Evolutionary conservation across 1,140 invertebrate species (phyloP).

Genomic region (Meloidogyne floridensis): DNA sequence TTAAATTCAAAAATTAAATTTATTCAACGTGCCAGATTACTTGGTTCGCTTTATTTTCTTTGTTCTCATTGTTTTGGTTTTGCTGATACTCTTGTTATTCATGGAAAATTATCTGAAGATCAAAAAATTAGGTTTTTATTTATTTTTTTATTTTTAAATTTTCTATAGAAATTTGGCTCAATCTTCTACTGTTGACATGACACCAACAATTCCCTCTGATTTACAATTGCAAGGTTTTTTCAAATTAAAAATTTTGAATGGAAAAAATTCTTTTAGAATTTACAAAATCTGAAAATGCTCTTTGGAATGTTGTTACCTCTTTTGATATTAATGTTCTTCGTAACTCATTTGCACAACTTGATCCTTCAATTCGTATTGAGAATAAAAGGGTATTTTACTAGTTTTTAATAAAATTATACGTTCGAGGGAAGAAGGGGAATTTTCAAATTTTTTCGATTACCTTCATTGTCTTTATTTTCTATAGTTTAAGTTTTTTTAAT

Average conservation of each 20-base stretch:
- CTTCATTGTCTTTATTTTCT: too few species aligned
- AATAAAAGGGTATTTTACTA: constrained; percentile 17
- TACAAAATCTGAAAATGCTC: constrained; percentile 17
- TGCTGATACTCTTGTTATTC: constrained; percentile 14
- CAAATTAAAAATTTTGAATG: too few species aligned
- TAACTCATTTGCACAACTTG: constrained; percentile 12
- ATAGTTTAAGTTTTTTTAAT: too few species aligned
- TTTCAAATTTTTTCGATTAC: too few species aligned
- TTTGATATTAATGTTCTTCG: constrained; percentile 30
- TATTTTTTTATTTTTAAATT: background rate
- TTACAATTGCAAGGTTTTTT: constrained; percentile 17
- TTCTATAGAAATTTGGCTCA: constrained; percentile 4
- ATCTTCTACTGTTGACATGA: background rate
- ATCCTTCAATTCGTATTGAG: constrained; percentile 8
- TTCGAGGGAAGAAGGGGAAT: too few species aligned
- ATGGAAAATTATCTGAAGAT: constrained; percentile 1
- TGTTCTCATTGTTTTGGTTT: constrained; percentile 32
- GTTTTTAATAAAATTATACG: too few species aligned
- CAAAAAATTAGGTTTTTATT: constrained; percentile 11
- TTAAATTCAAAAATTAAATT: constrained; percentile 9
- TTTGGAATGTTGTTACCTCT: constrained; percentile 37
- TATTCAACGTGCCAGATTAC: constrained; percentile 2
- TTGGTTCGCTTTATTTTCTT: constrained; percentile 34
- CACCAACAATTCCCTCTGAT: constrained; percentile 7
- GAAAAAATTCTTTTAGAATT: constrained; percentile 21